Base-by-base conservation (phyloP, 2,797 vertebrate species). In the Micromesistius poutassou region DNA sequence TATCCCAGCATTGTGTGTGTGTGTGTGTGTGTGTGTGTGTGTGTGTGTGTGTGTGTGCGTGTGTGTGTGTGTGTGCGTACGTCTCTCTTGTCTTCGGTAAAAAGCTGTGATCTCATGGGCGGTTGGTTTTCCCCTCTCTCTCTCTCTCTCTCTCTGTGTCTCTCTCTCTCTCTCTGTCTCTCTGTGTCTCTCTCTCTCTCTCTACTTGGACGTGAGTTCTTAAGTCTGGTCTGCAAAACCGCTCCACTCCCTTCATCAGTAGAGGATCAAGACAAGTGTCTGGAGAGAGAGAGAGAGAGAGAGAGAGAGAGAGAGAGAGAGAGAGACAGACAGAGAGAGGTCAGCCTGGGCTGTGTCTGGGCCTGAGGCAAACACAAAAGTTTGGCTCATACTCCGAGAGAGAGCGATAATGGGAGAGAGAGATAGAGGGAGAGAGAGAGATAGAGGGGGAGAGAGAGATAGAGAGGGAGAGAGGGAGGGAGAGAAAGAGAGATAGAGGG, bases 61-160 rank as follows among this genome's bases (percentile, higher is more conserved):
- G 50, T 62, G 50, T 62, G 73, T 79, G 9, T 74, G 71, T 70
- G 62, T 68, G 35, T 55, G 71, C 46, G 3, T 79, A 22, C 22
- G 22, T 50, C 50, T 22, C 50, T n/a, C 5, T n/a, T 62, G 19
- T 62, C 22, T 62, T 62, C 19, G 22, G 50, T 62, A 62, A 62
- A 8, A 62, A 62, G 50, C 22, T 7, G 50, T 62, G 50, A 62
- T 62, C 22, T 62, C 50, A 62, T 1, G 7, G 50, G 19, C 22
- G 50, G 50, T 5, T n/a, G 50, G 50, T 62, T 62, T 62, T n/a
- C 50, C 50, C 22, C 50, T 62, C 50, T 62, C 50, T 62, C 46
- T 4, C 42, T 46, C 42, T 46, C 13, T 46, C 12, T 46, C 42
- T 46, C 42, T 46, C 42, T 50, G 12, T 16, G 12, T 46, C 42